Evolutionary conservation across 2,888 invertebrate species (phyloP).

Genomic region (Lasioglossum vierecki): DNA sequence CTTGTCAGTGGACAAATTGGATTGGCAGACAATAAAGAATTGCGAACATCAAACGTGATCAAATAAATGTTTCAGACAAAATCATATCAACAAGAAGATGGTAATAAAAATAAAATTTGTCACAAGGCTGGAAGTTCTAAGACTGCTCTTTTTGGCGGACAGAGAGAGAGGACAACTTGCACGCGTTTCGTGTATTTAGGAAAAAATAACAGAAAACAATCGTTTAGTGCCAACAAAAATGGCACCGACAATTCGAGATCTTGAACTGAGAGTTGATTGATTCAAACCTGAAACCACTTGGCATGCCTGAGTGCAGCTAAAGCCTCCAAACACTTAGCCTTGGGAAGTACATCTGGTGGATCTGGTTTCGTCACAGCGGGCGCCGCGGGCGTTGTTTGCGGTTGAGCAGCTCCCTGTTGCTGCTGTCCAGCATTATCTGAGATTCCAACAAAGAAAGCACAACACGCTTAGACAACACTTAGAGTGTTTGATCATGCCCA

Average conservation of each 20-base stretch:
- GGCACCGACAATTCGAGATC: slow-evolving; percentile 72
- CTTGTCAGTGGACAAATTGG: slow-evolving; percentile 59
- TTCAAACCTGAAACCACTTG: slow-evolving; percentile 99
- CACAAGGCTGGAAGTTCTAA: slow-evolving; percentile 84
- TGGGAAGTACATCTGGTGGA: slow-evolving; percentile 97
- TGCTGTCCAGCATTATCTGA: slow-evolving; percentile 84
- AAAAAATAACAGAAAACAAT: slow-evolving; percentile 73
- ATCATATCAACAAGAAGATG: slow-evolving; percentile 66
- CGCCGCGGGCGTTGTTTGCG: slow-evolving; percentile 88
- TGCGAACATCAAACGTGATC: slow-evolving; percentile 75
- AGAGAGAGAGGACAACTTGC: slow-evolving; percentile 78
- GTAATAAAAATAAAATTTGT: slow-evolving; percentile 73
- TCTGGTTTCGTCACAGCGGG: slow-evolving; percentile 90
- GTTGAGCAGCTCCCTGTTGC: slow-evolving; percentile 84
- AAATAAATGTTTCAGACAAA: slow-evolving; percentile 75
- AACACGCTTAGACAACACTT: slow-evolving; percentile 84
- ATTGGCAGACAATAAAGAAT: slow-evolving; percentile 51
- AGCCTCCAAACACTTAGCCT: slow-evolving; percentile 99
- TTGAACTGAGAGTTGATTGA: slow-evolving; percentile 83
- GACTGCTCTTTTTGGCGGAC: slow-evolving; percentile 76
- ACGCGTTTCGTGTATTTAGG: slow-evolving; percentile 75
- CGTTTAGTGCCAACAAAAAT: slow-evolving; percentile 63
- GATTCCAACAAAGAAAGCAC: slow-evolving; percentile 84
- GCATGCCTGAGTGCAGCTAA: slow-evolving; percentile 99
- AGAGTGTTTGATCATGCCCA: slow-evolving; percentile 85